Evolutionary conservation across 2,113 vertebrate species (phyloP).

Genomic region (Gymnarchus niloticus): DNA sequence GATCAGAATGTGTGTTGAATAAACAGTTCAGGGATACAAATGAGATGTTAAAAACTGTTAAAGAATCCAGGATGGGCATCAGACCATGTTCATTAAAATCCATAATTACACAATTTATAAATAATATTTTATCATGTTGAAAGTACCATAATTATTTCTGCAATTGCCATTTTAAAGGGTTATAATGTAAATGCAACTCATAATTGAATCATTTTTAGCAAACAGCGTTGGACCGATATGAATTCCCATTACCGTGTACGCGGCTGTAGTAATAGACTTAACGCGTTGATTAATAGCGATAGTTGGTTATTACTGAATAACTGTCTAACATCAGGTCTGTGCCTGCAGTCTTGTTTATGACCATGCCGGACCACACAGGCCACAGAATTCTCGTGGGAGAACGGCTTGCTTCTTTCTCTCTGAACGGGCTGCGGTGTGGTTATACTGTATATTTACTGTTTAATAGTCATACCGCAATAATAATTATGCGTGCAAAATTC

Average conservation of each 20-base stretch:
- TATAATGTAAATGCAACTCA: background rate
- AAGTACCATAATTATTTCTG: background rate
- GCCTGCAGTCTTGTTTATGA: constrained; percentile 41
- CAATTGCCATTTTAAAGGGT: background rate
- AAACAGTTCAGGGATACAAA: no score
- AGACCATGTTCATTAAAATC: background rate
- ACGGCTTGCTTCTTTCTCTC: background rate
- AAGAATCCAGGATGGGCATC: background rate
- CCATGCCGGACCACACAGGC: background rate
- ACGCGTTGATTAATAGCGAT: background rate
- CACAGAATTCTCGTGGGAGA: constrained; percentile 30
- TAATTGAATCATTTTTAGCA: background rate
- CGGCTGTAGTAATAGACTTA: background rate
- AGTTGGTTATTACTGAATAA: background rate
- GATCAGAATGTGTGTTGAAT: no score
- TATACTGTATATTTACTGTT: background rate
- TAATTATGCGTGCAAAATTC: constrained; percentile 40
- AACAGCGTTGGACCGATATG: background rate
- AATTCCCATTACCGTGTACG: background rate
- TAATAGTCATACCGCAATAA: constrained; percentile 27
- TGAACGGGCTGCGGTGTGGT: background rate
- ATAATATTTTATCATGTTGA: background rate
- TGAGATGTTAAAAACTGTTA: background rate
- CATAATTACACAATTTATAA: background rate
- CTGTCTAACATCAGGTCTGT: constrained; percentile 35